Percentiles rank a stretch among this genome's conserved stretches.
Conservation (phyloP, 2,113 vertebrate genomes). For the Microcebus murinus region DNA sequence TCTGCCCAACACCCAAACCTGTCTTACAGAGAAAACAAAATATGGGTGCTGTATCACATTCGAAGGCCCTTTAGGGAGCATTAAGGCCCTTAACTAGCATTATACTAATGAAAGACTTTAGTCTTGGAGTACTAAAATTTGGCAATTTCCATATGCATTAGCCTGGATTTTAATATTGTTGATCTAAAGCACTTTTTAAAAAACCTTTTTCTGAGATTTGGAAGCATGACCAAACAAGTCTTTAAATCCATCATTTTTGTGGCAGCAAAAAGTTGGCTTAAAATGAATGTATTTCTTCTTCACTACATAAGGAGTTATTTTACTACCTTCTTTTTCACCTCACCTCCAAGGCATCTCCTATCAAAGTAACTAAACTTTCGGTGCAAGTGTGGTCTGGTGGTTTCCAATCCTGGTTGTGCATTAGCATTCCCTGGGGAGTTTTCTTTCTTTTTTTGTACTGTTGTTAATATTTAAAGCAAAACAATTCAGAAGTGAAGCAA, state of each 20-base stretch:
- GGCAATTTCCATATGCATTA: not conserved
- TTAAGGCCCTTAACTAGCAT: not conserved
- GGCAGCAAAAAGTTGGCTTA: not conserved
- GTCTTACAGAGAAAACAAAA: not conserved
- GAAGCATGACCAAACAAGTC: not conserved
- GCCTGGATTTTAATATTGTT: not conserved
- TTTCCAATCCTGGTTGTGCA: not conserved
- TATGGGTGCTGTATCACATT: too few relatives aligned
- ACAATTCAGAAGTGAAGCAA: not conserved
- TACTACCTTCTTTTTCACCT: not conserved
- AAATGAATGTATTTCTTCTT: conserved; percentile 12
- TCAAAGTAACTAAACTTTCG: not conserved
- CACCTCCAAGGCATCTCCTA: not conserved
- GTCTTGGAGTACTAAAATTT: not conserved
- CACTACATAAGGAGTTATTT: not conserved
- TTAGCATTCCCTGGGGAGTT: not conserved
- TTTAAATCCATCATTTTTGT: conserved; percentile 8
- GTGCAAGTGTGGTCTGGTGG: not conserved
- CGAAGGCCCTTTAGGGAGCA: not conserved
- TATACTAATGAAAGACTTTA: not conserved
- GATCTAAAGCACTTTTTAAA: not conserved
- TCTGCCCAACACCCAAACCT: not conserved
- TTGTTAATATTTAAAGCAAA: conserved; percentile 9
- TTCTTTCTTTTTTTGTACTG: not conserved
- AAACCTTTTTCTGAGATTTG: not conserved